Conservation (phyloP, 2,888 invertebrate species). For the Drosophila macrospina region DNA sequence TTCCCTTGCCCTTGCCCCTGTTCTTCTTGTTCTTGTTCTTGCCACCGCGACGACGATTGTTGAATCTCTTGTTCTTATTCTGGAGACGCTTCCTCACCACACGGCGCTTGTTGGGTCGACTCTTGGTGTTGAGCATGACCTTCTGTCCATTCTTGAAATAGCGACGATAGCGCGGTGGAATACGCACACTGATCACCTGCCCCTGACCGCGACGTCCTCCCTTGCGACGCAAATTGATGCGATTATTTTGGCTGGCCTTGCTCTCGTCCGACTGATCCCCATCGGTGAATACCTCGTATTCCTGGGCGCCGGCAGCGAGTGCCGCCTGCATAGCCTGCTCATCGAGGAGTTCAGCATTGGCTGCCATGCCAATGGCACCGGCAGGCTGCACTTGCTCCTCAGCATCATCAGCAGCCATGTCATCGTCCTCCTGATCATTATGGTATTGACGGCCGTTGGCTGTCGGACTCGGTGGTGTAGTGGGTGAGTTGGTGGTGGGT, state of each 20-base stretch:
- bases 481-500: slow-evolving; percentile 38
- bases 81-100: slow-evolving; percentile 65
- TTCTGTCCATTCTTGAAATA: slow-evolving; percentile 83
- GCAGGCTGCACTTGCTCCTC: slow-evolving; percentile 20
- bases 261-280: slow-evolving; percentile 63
- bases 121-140: slow-evolving; percentile 74
- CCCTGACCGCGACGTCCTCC: slow-evolving; percentile 69
- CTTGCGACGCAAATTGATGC: slow-evolving; percentile 72
- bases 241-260: slow-evolving; percentile 66
- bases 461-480: slow-evolving; percentile 23
- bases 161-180: slow-evolving; percentile 79
- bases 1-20: slow-evolving; percentile 62
- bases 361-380: slow-evolving; percentile 44
- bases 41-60: slow-evolving; percentile 65
- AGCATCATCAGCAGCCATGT: slow-evolving; percentile 39
- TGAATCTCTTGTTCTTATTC: slow-evolving; percentile 50
- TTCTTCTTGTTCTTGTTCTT: slow-evolving; percentile 65
- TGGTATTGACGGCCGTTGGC: slow-evolving; percentile 26
- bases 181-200: slow-evolving; percentile 75
- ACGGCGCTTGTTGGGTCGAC: slow-evolving; percentile 66
- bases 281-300: slow-evolving; percentile 74
- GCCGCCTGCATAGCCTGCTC: slow-evolving; percentile 71
- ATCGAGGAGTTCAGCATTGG: slow-evolving; percentile 64
- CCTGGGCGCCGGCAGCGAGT: slow-evolving; percentile 70
- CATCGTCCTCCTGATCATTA: slow-evolving; percentile 30